A percentile compares a stretch with the other conserved stretches of the same genome.
Evolutionary conservation across 2,797 vertebrate species (phyloP).

Genomic region (Sebastes nivosus): DNA sequence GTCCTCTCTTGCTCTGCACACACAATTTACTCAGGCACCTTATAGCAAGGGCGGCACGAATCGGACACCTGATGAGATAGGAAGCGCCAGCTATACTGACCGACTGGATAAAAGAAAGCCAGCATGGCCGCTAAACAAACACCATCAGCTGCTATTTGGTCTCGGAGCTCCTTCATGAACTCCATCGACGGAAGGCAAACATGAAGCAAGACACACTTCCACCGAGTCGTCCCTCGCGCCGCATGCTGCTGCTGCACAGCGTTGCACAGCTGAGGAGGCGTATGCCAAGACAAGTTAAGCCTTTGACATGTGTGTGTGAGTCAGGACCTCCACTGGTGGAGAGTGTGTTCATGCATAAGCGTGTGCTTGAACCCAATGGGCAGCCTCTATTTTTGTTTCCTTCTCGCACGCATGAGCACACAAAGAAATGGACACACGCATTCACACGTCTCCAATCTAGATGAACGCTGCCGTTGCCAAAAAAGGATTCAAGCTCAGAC

Average conservation of each 20-base stretch:
- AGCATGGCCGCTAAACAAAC: constrained; percentile 66
- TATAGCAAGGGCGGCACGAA: constrained; percentile 25
- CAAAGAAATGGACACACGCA: constrained; percentile 43
- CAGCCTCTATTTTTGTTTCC: constrained; percentile 52
- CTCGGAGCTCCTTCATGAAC: constrained; percentile 69
- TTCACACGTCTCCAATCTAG: constrained; percentile 31
- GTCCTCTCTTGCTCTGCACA: background rate
- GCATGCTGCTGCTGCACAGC: constrained; percentile 40
- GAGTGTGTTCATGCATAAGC: constrained; percentile 74
- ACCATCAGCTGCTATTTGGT: constrained; percentile 67
- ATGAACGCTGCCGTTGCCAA: constrained; percentile 19
- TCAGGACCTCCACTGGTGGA: constrained; percentile 64
- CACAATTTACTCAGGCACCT: constrained; percentile 40
- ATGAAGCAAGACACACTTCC: constrained; percentile 54
- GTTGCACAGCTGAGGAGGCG: constrained; percentile 52
- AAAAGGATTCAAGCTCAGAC: constrained; percentile 29
- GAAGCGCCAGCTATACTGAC: constrained; percentile 35
- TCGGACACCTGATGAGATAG: constrained; percentile 57
- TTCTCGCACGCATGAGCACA: constrained; percentile 25
- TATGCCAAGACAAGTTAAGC: constrained; percentile 70
- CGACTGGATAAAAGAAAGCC: constrained; percentile 61
- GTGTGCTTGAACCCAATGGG: constrained; percentile 53
- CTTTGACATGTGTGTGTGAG: constrained; percentile 67
- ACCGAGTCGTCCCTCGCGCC: constrained; percentile 29
- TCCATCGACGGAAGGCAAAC: constrained; percentile 69